Evolutionary conservation across 2,888 invertebrate species (phyloP), one percentile per base, ranked within the genome.

Genomic region (Dasypogon diadema): DNA sequence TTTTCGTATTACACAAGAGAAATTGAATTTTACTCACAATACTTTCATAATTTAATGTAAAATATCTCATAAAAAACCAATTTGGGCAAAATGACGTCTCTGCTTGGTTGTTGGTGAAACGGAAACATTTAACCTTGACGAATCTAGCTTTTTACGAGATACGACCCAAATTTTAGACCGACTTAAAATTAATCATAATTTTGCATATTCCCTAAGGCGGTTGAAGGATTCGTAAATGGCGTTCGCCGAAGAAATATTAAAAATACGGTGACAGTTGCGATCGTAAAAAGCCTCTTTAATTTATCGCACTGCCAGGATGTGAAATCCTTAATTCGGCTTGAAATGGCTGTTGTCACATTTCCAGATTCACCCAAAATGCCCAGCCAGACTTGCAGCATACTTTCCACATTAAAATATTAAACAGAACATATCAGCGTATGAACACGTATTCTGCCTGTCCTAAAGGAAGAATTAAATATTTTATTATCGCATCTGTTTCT

Each of bases 251-350:
- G 60, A 60, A 22, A 60, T 60, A 60, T 60, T 60, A 60, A 60
- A 60, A 56, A 60, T n/a, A 30, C 37, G 22, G 65, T 68, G 65
- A 68, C 65, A 68, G n/a, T 68, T 68, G 65, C 48, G 48, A 68
- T 48, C 65, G 48, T 68, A 48, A 68, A 68, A 48, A 68, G 42
- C 65, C 65, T 68, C 65, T 48, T 68, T 68, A 68, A 68, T 68
- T 68, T 68, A 22, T 68, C 14, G 12, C 65, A 46, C 60, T 37
- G 60, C 60, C 60, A 18, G 21, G 21, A 37, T 16, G 37, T 37
- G 60, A 60, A 60, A 60, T 60, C 12, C 37, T 16, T 60, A 60
- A 60, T 60, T 60, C 60, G 16, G 60, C 1, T 12, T 21, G 37
- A 10, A 60, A 21, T 21, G 16, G 60, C 34, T 60, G 60, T 60